phyloP scores from a whole-genome alignment of 2,888 invertebrate genomes.

The Oegoconia quadripuncta region DNA sequence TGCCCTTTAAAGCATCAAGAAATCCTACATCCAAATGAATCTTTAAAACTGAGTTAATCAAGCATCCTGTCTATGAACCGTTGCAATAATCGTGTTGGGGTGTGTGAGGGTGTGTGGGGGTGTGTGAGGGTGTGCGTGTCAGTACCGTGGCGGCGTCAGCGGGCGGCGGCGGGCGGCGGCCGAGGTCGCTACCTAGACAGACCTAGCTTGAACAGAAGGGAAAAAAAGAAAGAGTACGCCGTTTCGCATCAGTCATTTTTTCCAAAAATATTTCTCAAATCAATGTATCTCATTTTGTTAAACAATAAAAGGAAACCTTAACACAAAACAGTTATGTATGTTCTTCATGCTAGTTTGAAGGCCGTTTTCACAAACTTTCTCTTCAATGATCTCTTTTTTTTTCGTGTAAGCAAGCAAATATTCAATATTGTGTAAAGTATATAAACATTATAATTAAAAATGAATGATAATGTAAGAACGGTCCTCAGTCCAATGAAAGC shows the following conservation, averaged over 20 bases:
- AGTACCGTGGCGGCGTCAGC: constrained; percentile 68
- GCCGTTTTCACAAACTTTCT: constrained; percentile 8
- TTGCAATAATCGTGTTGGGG: background rate
- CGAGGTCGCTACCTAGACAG: constrained; percentile 74
- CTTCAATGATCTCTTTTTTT: too few species aligned
- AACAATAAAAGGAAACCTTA: constrained; percentile 31
- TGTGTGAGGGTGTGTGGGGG: constrained; percentile 21
- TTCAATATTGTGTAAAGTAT: background rate
- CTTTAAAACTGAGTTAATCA: too few species aligned
- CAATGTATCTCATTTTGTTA: constrained; percentile 35
- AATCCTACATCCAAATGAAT: too few species aligned
- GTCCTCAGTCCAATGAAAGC: constrained; percentile 11
- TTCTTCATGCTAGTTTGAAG: constrained; percentile 22
- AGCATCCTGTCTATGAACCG: too few species aligned
- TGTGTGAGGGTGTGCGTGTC: constrained; percentile 42
- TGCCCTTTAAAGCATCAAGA: too few species aligned
- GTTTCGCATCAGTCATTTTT: constrained; percentile 76
- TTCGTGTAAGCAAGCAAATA: too few species aligned
- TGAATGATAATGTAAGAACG: constrained; percentile 4
- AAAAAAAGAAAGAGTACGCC: constrained; percentile 74
- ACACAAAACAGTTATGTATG: constrained; percentile 27
- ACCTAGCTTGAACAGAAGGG: constrained; percentile 79
- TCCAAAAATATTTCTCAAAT: constrained; percentile 45
- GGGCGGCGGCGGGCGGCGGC: constrained; percentile 61
- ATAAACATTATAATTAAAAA: background rate